Evolutionary conservation across 2,797 vertebrate species (phyloP).

Genomic region (Streptopelia turtur): DNA sequence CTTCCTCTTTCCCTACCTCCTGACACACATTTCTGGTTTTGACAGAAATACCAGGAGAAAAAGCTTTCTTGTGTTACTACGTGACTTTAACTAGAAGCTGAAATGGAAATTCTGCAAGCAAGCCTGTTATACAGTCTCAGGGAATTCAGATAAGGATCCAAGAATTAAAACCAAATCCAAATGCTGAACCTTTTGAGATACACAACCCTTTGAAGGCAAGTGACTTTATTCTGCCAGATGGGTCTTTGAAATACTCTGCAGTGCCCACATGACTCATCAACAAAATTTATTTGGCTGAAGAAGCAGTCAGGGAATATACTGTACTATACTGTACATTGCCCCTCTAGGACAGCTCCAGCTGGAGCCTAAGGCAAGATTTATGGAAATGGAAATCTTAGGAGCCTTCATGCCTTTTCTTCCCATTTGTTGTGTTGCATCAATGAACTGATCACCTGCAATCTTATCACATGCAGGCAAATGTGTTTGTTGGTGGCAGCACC

Average conservation of each 20-base stretch:
- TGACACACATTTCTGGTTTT: background rate
- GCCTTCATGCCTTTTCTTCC: background rate
- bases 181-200: slow-evolving; percentile 58
- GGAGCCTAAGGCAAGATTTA: slow-evolving; percentile 67
- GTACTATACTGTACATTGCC: slow-evolving; percentile 47
- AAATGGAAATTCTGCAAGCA: slow-evolving; percentile 26
- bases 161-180: slow-evolving; percentile 64
- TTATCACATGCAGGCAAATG: slow-evolving; percentile 27
- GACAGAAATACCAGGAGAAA: background rate
- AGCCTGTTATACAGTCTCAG: slow-evolving; percentile 1
- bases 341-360: slow-evolving; percentile 59
- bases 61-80: slow-evolving; percentile 16
- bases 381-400: slow-evolving; percentile 56
- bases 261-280: slow-evolving; percentile 56
- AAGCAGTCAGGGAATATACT: slow-evolving; percentile 52
- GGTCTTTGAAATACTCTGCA: slow-evolving; percentile 59
- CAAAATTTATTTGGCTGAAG: slow-evolving; percentile 67
- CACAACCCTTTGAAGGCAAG: slow-evolving; percentile 14
- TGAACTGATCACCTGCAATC: background rate
- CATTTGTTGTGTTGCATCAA: background rate
- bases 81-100: slow-evolving; percentile 26
- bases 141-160: slow-evolving; percentile 55
- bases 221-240: slow-evolving; percentile 65
- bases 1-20: background rate
- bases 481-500: background rate